Evolutionary conservation across 2,888 invertebrate genomes (phyloP).

Genomic region (Andricus curvator): DNA sequence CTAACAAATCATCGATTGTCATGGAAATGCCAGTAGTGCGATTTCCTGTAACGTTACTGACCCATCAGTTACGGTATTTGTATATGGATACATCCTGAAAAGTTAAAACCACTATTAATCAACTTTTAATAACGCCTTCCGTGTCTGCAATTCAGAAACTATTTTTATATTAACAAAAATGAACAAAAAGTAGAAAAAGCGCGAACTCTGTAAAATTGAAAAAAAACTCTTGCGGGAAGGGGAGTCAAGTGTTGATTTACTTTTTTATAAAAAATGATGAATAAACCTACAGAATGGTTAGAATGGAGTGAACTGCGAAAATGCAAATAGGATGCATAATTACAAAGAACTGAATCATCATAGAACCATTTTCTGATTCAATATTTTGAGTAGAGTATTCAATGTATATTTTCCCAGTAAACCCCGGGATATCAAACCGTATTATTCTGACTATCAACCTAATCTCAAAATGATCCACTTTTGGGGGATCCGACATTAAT

Average conservation of each 20-base stretch:
- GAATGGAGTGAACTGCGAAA: conserved; percentile 21
- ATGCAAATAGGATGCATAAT: conserved; percentile 33
- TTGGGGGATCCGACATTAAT: too few species aligned
- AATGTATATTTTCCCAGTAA: neutral
- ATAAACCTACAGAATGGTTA: neutral
- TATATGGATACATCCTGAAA: neutral
- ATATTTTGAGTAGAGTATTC: neutral
- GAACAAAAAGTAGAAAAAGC: neutral
- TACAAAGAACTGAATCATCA: conserved; percentile 12
- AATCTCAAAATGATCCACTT: too few species aligned
- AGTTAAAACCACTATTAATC: neutral
- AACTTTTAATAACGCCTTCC: neutral
- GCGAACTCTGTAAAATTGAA: neutral
- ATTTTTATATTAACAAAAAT: neutral
- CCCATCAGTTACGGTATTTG: neutral
- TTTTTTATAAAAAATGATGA: conserved; percentile 8
- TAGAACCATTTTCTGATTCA: conserved; percentile 14
- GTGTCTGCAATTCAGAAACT: neutral
- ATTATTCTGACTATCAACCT: too few species aligned
- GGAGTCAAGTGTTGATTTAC: conserved; percentile 5
- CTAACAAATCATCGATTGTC: conserved; percentile 57
- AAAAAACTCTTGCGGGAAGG: neutral
- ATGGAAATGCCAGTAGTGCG: conserved; percentile 49
- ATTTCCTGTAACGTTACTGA: conserved; percentile 18
- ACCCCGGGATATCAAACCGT: too few species aligned